phyloP scores from a whole-genome alignment of 2,797 vertebrate genomes.

The Eremophila alpestris region DNA sequence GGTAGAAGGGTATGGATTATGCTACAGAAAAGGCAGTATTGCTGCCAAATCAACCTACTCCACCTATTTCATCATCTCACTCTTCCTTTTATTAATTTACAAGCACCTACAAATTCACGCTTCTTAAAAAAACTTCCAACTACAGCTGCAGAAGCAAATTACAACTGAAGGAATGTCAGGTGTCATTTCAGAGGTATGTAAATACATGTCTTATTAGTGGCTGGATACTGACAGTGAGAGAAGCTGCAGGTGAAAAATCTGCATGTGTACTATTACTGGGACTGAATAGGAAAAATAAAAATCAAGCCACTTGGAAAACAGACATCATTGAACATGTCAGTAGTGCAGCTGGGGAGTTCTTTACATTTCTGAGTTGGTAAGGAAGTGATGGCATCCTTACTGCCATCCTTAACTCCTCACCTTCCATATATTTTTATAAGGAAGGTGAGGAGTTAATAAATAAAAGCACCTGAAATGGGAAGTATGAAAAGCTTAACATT shows the following conservation, averaged over 20 bases:
- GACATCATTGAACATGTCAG: background rate
- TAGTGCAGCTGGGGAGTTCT: background rate
- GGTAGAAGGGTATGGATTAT: background rate
- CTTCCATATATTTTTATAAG: background rate
- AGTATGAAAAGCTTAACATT: background rate
- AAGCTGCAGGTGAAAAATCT: background rate
- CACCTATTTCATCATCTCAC: background rate
- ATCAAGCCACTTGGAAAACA: background rate
- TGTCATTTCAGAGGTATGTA: background rate
- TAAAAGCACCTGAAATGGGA: background rate
- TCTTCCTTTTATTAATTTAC: background rate
- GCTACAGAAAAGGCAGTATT: fast-evolving
- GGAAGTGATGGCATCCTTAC: background rate
- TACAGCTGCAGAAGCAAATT: background rate
- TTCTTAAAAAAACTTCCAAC: background rate
- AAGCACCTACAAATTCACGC: background rate
- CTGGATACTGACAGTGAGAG: background rate
- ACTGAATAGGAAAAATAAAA: background rate
- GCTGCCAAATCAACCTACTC: background rate
- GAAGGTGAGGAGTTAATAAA: background rate
- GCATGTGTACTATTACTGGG: background rate
- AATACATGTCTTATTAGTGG: background rate
- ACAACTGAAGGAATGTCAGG: background rate
- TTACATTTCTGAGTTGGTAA: background rate
- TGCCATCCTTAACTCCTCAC: background rate